Conservation (phyloP, 2,113 vertebrate species). For the Amia ocellicauda region DNA sequence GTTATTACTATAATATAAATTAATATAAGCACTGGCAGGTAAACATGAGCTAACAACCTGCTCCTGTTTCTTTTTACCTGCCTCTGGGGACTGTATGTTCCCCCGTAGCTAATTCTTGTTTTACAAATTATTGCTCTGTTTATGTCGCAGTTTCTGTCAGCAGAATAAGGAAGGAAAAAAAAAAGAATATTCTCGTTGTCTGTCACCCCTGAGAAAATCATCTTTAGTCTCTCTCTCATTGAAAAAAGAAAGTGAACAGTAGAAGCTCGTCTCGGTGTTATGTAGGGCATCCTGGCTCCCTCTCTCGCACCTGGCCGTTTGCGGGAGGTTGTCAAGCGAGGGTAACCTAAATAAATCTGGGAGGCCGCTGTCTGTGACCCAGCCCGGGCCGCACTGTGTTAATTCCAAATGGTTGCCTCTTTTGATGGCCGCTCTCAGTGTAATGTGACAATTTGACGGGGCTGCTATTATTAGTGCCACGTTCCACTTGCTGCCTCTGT, state of each 20-base stretch:
- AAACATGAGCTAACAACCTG: conserved; percentile 61
- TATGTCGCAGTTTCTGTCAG: conserved; percentile 55
- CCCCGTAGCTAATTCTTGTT: conserved; percentile 57
- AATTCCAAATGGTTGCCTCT: too few species aligned
- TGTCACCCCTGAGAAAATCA: conserved; percentile 35
- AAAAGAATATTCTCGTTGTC: conserved; percentile 17
- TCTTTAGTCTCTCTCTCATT: conserved; percentile 28
- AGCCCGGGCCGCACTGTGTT: too few species aligned
- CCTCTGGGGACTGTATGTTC: conserved; percentile 47
- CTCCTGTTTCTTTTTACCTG: conserved; percentile 26
- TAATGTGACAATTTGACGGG: background rate
- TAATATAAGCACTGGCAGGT: conserved; percentile 48
- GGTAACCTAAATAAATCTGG: too few species aligned
- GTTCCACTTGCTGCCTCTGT: background rate
- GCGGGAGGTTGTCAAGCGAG: too few species aligned
- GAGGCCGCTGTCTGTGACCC: too few species aligned
- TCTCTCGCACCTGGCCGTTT: background rate
- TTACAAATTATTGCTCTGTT: conserved; percentile 66
- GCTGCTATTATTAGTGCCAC: background rate
- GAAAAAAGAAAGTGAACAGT: conserved; percentile 17
- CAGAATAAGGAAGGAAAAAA: conserved; percentile 40
- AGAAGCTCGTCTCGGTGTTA: conserved; percentile 22
- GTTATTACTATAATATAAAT: conserved; percentile 57
- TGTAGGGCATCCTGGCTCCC: conserved; percentile 49
- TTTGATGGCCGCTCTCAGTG: background rate